phyloP scores from a whole-genome alignment of 2,113 vertebrate species.

The Eleginops maclovinus region DNA sequence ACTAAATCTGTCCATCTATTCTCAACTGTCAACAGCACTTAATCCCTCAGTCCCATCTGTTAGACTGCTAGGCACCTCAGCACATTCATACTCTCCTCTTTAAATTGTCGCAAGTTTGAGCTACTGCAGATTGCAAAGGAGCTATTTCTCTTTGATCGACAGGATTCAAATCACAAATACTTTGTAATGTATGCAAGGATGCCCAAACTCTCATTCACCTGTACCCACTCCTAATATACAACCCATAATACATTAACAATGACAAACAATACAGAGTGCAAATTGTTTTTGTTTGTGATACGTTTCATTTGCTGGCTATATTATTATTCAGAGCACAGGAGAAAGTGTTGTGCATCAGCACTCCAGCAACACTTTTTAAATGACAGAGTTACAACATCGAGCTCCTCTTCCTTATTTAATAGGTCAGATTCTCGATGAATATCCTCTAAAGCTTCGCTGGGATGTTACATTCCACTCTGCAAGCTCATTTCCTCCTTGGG shows the following conservation, averaged over 20 bases:
- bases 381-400: too few relatives aligned
- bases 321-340: background rate
- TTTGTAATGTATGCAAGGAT: background rate
- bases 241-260: too few relatives aligned
- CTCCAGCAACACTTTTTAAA: background rate
- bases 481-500: too few relatives aligned
- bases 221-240: too few relatives aligned
- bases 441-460: too few relatives aligned
- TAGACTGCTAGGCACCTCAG: background rate
- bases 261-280: too few relatives aligned
- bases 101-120: background rate
- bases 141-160: background rate
- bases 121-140: too few relatives aligned
- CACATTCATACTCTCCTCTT: background rate
- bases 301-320: background rate
- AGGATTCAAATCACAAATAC: background rate
- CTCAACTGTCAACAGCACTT: constrained; percentile 43
- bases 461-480: too few relatives aligned
- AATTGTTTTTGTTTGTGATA: too few relatives aligned
- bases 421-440: too few relatives aligned
- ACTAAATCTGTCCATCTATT: constrained; percentile 38
- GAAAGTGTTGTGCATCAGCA: background rate
- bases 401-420: too few relatives aligned
- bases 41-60: background rate
- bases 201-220: too few relatives aligned